Conservation (phyloP, 2,797 vertebrate genomes). For the Darevskia nairensis region DNA sequence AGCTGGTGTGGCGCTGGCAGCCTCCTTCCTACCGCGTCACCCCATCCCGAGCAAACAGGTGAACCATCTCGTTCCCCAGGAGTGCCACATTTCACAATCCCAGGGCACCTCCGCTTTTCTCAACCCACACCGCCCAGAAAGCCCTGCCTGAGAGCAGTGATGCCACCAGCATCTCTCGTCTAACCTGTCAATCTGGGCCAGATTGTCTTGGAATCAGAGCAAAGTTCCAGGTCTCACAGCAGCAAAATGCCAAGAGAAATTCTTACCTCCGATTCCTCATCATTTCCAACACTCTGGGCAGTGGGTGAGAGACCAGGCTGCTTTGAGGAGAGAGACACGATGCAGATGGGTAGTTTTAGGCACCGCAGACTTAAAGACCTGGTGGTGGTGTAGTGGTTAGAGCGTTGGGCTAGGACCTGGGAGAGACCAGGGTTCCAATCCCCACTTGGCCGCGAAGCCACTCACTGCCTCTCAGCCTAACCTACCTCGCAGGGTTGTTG, state of each 20-base stretch:
- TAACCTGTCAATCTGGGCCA: background rate
- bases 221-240: background rate
- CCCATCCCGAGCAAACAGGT: background rate
- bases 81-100: background rate
- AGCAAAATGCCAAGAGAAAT: background rate
- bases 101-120: background rate
- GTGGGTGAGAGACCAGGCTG: too few species aligned
- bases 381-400: too few species aligned
- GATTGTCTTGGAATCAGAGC: background rate
- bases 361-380: too few species aligned
- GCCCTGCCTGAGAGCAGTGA: background rate
- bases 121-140: background rate
- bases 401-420: too few species aligned
- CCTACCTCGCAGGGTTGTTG: too few species aligned
- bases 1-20: background rate
- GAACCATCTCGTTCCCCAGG: background rate
- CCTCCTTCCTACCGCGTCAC: background rate
- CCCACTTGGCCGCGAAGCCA: too few species aligned
- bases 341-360: too few species aligned
- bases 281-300: too few species aligned
- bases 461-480: too few species aligned
- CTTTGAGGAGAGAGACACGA: too few species aligned
- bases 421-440: too few species aligned
- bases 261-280: too few species aligned
- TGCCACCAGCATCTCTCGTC: background rate